phyloP scores from a whole-genome alignment of 2,888 invertebrate genomes.

The Cyaniris semiargus region DNA sequence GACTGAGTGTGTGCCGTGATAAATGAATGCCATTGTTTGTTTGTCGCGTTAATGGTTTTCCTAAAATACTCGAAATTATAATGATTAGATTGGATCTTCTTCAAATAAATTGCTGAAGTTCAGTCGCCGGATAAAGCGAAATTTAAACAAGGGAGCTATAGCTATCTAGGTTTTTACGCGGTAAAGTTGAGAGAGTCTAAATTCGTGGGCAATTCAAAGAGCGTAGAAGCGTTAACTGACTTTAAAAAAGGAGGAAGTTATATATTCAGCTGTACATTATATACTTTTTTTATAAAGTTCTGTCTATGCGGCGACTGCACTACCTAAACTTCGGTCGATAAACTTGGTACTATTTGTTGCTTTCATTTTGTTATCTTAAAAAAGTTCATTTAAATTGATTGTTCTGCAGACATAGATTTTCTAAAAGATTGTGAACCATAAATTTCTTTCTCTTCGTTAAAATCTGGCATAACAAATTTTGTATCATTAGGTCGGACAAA shows the following conservation, averaged over 20 bases:
- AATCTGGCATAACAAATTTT: background rate
- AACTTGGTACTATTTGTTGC: background rate
- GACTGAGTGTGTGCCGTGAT: conserved; percentile 41
- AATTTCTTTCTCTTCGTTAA: background rate
- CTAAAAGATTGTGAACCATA: background rate
- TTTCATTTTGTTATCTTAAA: background rate
- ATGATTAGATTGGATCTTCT: background rate
- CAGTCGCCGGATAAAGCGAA: background rate
- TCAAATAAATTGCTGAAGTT: background rate
- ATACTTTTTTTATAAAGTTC: too few relatives aligned
- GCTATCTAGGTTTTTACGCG: too few relatives aligned
- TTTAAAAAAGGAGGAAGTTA: too few relatives aligned
- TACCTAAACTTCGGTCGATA: too few relatives aligned
- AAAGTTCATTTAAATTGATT: background rate
- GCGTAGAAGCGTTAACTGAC: too few relatives aligned
- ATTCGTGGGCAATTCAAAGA: too few relatives aligned
- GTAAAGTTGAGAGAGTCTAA: too few relatives aligned
- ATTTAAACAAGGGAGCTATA: too few relatives aligned
- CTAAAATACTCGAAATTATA: background rate
- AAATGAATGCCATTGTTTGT: conserved; percentile 38
- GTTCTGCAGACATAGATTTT: background rate
- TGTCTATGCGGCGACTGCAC: too few relatives aligned
- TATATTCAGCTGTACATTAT: too few relatives aligned
- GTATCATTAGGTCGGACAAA: conserved; percentile 10
- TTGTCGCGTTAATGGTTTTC: conserved; percentile 23